These are phyloP conservation scores for Mystacornis crossleyi DNA, from an alignment of 2,113 vertebrate genomes.

Conservation along the genomic window DNA sequence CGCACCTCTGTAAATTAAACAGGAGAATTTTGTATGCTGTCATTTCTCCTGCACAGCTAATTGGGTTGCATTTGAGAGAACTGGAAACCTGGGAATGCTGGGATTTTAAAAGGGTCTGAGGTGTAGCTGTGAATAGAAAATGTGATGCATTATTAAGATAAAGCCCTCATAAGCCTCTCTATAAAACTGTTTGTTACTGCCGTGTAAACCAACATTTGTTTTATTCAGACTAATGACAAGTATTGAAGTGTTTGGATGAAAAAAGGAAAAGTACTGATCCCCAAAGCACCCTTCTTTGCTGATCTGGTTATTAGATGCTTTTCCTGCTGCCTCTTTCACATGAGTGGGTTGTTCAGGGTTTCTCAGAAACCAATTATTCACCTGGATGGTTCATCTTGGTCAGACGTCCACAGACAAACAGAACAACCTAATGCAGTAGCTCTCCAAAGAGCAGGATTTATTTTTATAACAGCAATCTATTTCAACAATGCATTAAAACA, in stretches of 20 bases:
- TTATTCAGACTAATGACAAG: neutral
- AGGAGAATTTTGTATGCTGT: neutral
- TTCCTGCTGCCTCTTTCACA: neutral
- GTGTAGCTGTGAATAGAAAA: neutral
- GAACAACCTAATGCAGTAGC: neutral
- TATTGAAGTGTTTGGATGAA: neutral
- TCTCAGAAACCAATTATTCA: neutral
- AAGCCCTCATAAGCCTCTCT: neutral
- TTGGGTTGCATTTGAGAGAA: neutral
- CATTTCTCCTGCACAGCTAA: neutral
- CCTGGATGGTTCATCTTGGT: neutral
- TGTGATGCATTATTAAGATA: neutral
- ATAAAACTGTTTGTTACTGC: neutral
- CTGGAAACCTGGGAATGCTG: neutral
- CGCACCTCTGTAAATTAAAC: neutral
- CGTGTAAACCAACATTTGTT: neutral
- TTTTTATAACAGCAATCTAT: neutral
- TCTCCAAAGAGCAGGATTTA: neutral
- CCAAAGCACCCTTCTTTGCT: neutral
- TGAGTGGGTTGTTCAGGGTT: neutral
- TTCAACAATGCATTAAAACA: constrained; percentile 8
- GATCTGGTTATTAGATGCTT: neutral
- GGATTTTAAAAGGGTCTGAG: neutral
- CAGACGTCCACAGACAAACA: neutral
- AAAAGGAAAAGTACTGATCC: neutral